Evolutionary conservation across 2,113 vertebrate species (phyloP).

Genomic region (Notothenia coriiceps): DNA sequence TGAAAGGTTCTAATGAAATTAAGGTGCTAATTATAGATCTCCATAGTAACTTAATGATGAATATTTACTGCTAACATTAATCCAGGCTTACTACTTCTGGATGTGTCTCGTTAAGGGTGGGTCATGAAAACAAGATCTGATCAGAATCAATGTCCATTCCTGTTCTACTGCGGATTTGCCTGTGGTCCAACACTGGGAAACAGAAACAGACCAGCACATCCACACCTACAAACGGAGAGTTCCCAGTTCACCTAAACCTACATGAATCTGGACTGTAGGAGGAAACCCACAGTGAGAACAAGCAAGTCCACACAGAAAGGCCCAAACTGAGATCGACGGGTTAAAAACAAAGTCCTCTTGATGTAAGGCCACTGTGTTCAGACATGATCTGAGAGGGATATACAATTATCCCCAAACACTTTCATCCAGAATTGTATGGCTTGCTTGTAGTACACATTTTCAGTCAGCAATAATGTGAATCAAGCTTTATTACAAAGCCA

Average conservation of each 20-base stretch:
- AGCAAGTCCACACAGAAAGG: neutral
- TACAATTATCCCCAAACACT: too few relatives aligned
- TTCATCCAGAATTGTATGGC: neutral
- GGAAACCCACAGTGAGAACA: constrained; percentile 25
- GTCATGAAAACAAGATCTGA: neutral
- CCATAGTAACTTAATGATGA: too few relatives aligned
- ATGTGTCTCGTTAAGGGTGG: neutral
- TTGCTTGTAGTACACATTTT: neutral
- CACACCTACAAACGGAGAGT: constrained; percentile 24
- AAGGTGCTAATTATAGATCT: too few relatives aligned
- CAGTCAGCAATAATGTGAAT: neutral
- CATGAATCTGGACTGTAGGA: constrained; percentile 28
- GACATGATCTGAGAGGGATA: neutral
- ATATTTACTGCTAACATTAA: too few relatives aligned
- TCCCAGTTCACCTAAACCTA: constrained; percentile 15
- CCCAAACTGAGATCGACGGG: neutral
- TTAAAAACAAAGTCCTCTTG: neutral
- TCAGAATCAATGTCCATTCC: neutral
- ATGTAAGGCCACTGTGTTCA: neutral
- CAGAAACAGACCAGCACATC: neutral
- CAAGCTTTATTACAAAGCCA: neutral
- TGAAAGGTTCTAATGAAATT: too few relatives aligned
- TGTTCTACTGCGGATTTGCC: neutral
- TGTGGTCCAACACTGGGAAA: constrained; percentile 5
- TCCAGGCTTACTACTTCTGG: neutral